phyloP scores from a whole-genome alignment of 1,140 invertebrate species.

The Drosophila micromelanica region DNA sequence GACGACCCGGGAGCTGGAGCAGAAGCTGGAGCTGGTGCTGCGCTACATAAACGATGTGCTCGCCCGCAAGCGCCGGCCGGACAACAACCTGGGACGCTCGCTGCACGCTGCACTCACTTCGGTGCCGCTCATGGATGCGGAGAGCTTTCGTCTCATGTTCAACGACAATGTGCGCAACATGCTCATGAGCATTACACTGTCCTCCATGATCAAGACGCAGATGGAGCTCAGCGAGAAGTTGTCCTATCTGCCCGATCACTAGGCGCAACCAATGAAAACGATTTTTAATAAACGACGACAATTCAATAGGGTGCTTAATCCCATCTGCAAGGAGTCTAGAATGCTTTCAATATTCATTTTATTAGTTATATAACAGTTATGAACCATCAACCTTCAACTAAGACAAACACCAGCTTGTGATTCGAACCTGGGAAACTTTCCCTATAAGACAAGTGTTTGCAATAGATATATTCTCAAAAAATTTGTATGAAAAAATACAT shows the following conservation, averaged over 20 bases:
- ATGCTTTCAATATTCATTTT: no score
- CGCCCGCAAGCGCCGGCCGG: conserved; percentile 45
- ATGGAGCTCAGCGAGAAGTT: conserved; percentile 62
- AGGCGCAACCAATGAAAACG: background rate
- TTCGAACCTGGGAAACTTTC: no score
- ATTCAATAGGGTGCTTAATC: no score
- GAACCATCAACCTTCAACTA: no score
- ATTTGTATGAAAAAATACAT: no score
- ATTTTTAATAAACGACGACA: background rate
- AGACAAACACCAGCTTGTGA: no score
- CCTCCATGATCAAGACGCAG: conserved; percentile 58
- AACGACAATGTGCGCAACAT: conserved; percentile 61
- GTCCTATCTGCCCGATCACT: conserved; percentile 33
- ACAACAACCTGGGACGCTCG: conserved; percentile 54
- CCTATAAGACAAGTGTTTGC: no score
- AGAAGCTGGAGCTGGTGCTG: conserved; percentile 53
- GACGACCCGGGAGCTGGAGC: conserved; percentile 32
- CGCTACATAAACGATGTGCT: conserved; percentile 68
- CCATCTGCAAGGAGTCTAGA: no score
- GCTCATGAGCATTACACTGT: conserved; percentile 59
- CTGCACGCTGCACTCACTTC: conserved; percentile 52
- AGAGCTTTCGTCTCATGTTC: conserved; percentile 56
- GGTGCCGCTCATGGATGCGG: conserved; percentile 56
- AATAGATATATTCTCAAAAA: no score
- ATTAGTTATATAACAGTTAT: no score